Evolutionary conservation across 1,140 invertebrate genomes (phyloP), one percentile per base, ranked within the genome.

Genomic region (Lucilia sericata): DNA sequence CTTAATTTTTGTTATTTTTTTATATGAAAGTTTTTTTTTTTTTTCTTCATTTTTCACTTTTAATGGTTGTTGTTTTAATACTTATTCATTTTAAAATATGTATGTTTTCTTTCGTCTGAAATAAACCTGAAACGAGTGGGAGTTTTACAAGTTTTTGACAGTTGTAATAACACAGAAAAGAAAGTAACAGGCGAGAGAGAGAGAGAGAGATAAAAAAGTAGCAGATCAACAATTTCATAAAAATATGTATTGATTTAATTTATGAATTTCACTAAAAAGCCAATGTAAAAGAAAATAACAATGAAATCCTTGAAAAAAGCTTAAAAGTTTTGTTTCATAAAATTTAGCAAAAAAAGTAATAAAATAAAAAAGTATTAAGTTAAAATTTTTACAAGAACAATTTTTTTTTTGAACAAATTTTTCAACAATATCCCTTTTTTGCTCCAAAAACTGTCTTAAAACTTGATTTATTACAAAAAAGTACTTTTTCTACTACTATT

Each of bases 11-110:
- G 51, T 36, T 36, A 8, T 9, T 36, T 36, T 36, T 60, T 60
- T 60, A 60, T 60, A 17, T 14, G 51, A 60, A 60, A 60, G 14
- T 5, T n/a, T n/a, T n/a, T n/a, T n/a, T n/a, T n/a, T n/a, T n/a
- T 60, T 60, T 60, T 60, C 13, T 60, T n/a, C 51, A 60, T 60
- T 60, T n/a, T 60, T 60, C 14, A 17, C 51, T 60, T 60, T 60
- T 60, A 60, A 60, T 60, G 51, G 51, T 60, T 60, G 51, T 60
- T n/a, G n/a, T 60, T 60, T 60, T 60, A 60, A 60, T 60, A 60
- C 12, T n/a, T 13, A 60, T 60, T 60, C 51, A 60, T 60, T 60
- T n/a, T 13, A 60, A 60, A 60, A 60, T 60, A 60, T 60, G 17
- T n/a, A n/a, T 60, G 5, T n/a, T 60, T 60, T n/a, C 17, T n/a